Percentiles rank a stretch among this genome's conserved stretches.
These are phyloP conservation scores for Octopus sinensis DNA, from an alignment of 1,140 invertebrate genomes.

Conservation along the genomic window DNA sequence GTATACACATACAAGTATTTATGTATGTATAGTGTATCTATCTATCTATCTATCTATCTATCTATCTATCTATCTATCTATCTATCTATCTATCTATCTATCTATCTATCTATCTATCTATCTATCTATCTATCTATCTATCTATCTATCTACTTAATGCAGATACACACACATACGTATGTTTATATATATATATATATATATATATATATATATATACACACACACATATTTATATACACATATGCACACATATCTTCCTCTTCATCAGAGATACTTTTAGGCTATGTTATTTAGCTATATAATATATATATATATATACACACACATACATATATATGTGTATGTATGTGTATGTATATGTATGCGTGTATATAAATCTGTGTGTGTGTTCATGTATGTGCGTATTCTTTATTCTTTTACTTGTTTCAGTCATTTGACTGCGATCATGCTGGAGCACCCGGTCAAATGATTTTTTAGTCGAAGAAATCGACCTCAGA, in stretches of 20 bases:
- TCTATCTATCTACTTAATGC: neutral
- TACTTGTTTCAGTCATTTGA: too few relatives aligned
- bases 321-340: neutral
- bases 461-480: too few relatives aligned
- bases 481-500: too few relatives aligned
- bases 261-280: too few relatives aligned
- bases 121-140: neutral
- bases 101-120: neutral
- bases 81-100: neutral
- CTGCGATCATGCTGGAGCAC: too few relatives aligned
- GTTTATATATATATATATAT: neutral
- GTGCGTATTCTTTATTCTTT: neutral
- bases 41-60: neutral
- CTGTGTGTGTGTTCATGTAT: neutral
- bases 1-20: neutral
- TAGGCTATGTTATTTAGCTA: neutral
- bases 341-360: neutral
- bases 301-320: neutral
- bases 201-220: neutral
- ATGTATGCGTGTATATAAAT: neutral
- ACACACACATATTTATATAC: neutral
- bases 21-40: neutral
- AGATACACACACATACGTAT: neutral
- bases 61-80: neutral
- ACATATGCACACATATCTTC: neutral